These are phyloP conservation scores for Heliconius congener DNA, from an alignment of 1,140 invertebrate genomes.

Conservation along the genomic window DNA sequence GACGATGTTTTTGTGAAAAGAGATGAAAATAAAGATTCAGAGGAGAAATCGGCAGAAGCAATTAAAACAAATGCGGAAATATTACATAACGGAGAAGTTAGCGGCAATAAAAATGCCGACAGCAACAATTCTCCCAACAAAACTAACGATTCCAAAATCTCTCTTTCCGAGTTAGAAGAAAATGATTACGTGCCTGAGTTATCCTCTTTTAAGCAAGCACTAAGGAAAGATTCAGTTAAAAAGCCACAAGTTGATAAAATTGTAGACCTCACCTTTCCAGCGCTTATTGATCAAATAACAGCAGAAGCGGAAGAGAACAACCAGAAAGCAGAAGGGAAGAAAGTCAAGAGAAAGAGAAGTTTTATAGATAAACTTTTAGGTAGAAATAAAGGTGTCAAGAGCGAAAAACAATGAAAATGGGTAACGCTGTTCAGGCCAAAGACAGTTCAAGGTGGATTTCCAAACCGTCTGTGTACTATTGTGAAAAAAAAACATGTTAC, in stretches of 20 bases:
- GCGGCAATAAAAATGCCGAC: conserved; percentile 34
- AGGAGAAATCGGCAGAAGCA: conserved; percentile 37
- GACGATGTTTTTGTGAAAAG: conserved; percentile 70
- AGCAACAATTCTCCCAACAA: conserved; percentile 39
- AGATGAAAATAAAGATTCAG: conserved; percentile 42
- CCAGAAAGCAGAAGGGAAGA: conserved; percentile 57
- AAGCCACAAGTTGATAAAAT: conserved; percentile 50
- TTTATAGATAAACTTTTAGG: conserved; percentile 74
- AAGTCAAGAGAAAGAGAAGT: conserved; percentile 75
- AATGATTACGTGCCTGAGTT: conserved; percentile 71
- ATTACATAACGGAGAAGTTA: conserved; percentile 53
- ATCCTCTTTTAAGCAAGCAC: conserved; percentile 54
- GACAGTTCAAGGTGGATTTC: conserved; percentile 43
- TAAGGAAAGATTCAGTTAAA: conserved; percentile 60
- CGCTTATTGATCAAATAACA: conserved; percentile 69
- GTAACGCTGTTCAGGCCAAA: conserved; percentile 58
- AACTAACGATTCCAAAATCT: conserved; percentile 53
- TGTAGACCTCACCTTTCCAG: conserved; percentile 69
- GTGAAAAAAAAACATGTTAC: neutral
- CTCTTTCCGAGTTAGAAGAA: conserved; percentile 63
- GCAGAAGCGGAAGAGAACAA: conserved; percentile 60
- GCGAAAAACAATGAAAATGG: conserved; percentile 43
- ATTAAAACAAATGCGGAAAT: conserved; percentile 48
- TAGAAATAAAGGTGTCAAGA: conserved; percentile 66
- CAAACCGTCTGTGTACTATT: neutral